Conservation (phyloP, 2,797 vertebrate species). For the Pantherophis vulpinus region DNA sequence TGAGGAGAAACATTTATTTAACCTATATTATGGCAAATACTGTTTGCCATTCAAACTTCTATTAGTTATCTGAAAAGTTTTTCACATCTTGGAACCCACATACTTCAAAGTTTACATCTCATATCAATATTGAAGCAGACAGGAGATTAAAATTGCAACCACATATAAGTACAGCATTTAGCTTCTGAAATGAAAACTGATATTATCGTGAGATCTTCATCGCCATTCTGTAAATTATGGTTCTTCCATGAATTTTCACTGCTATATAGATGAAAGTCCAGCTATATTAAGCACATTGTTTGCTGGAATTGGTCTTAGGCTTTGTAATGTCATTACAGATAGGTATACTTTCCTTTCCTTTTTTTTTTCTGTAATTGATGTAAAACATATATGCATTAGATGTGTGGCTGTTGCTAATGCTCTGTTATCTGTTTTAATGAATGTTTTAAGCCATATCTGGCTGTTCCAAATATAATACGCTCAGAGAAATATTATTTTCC, state of each 20-base stretch:
- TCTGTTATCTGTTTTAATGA: background rate
- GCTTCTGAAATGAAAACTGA: background rate
- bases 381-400: background rate
- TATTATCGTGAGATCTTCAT: background rate
- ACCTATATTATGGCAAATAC: background rate
- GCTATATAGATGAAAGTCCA: background rate
- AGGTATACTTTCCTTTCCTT: background rate
- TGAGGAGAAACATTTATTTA: background rate
- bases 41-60: background rate
- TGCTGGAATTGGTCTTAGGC: background rate
- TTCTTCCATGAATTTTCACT: background rate
- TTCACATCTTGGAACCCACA: background rate
- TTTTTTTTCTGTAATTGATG: background rate
- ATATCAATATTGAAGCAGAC: background rate
- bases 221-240: background rate
- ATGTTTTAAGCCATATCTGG: background rate
- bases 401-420: background rate
- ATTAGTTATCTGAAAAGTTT: background rate
- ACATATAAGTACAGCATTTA: background rate
- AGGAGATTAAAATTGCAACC: background rate
- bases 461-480: background rate
- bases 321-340: background rate
- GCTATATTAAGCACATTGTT: background rate
- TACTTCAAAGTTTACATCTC: background rate
- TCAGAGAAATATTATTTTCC: background rate